Evolutionary conservation across 2,113 vertebrate genomes (phyloP), one percentile per base, ranked within the genome.

Genomic region (Neolamprologus sp.): DNA sequence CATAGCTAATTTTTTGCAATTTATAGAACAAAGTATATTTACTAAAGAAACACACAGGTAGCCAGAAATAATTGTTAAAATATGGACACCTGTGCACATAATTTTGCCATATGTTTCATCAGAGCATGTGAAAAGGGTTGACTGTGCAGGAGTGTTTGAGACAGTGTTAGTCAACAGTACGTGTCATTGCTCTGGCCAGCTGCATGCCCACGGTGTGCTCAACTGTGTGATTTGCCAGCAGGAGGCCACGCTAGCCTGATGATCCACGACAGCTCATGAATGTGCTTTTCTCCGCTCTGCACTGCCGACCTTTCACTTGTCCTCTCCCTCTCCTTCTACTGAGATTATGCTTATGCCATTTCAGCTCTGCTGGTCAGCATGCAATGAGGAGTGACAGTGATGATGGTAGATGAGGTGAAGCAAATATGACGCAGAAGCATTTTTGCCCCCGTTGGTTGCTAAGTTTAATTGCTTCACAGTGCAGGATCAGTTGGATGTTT

Each of bases 211-310:
- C 33, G 6, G 73, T 79, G 68, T 47, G 37, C 57, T 90, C 68
- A 80, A 45, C 45, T 87, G 82, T 90, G 89, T 80, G 85, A 87
- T 85, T 63, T 28, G 79, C 89, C 79, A 26, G 60, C 51, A 55
- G 42, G 85, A 81, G 65, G 45, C 33, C 83, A 12, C 23, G 19
- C 54, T 55, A 65, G 47, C 80, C 65, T 13, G 57, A 86, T 84
- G 84, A 86, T 53, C 65, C 81, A 12, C 7, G 53, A 87, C 86
- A 80, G 82, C 84, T 88, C 80, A 65, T 85, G 79, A 87, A 73
- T 83, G 88, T 85, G 82, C 86, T 88, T 88, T 87, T 86, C 75
- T 83, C 28, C 4, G 5, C 58, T 33, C 10, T 19, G 16, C 13
- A 23, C 63, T 53, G 81, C 28, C 23, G 55, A 26, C 73, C 60